These are phyloP conservation scores for Hemicordylus capensis DNA, from an alignment of 2,113 vertebrate genomes.

Conservation along the genomic window DNA sequence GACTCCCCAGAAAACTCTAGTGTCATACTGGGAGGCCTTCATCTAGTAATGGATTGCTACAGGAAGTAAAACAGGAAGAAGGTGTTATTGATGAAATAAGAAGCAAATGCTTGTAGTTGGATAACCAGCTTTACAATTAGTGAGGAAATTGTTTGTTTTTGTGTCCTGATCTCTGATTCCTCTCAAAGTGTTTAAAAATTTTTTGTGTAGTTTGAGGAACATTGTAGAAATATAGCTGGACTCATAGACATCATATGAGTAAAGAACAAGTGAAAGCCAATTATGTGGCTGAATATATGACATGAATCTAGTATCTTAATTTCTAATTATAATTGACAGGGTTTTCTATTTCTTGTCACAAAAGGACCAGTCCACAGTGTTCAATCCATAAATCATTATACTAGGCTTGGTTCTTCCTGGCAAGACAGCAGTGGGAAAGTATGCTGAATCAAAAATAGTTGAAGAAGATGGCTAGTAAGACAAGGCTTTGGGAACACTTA, in stretches of 20 bases:
- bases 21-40: neutral
- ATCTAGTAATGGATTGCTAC: neutral
- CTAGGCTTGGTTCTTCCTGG: neutral
- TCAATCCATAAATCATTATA: neutral
- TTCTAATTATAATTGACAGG: neutral
- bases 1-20: neutral
- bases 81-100: neutral
- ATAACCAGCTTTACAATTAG: neutral
- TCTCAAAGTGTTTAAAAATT: neutral
- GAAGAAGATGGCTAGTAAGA: neutral
- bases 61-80: slow-evolving; percentile 10
- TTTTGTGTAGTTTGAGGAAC: neutral
- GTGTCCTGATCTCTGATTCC: neutral
- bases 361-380: neutral
- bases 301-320: neutral
- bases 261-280: neutral
- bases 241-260: neutral
- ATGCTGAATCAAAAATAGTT: neutral
- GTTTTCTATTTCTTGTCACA: neutral
- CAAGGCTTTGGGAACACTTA: neutral
- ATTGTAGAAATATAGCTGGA: neutral
- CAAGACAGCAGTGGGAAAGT: neutral
- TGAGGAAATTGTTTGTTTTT: neutral
- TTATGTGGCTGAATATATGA: neutral
- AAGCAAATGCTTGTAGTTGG: neutral